Percentiles rank a stretch among this genome's conserved stretches.
These are phyloP conservation scores for Amia ocellicauda DNA, from an alignment of 2,113 vertebrate genomes.

Conservation along the genomic window DNA sequence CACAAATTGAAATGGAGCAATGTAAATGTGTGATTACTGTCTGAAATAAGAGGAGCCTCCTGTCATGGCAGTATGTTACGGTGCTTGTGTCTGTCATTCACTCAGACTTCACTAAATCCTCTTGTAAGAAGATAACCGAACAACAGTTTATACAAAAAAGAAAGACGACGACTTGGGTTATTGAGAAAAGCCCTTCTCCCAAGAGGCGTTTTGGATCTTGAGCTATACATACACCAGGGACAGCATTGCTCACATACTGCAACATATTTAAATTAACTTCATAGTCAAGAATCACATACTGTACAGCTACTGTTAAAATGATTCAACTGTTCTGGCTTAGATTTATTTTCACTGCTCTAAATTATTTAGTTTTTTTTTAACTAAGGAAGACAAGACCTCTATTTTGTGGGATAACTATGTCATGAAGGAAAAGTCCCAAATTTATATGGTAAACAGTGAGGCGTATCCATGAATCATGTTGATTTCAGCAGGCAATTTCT, in stretches of 20 bases:
- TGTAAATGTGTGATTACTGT: neutral
- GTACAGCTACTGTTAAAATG: conserved; percentile 9
- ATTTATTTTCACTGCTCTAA: neutral
- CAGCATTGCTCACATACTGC: neutral
- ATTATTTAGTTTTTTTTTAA: neutral
- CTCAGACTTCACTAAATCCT: neutral
- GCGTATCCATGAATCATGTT: neutral
- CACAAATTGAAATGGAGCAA: neutral
- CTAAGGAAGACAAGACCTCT: neutral
- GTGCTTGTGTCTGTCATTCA: neutral
- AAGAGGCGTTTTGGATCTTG: neutral
- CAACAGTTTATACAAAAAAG: conserved; percentile 9
- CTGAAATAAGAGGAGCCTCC: neutral
- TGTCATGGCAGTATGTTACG: neutral
- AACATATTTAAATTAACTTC: neutral
- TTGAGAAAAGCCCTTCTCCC: conserved; percentile 3
- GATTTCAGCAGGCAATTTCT: neutral
- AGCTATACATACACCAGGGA: neutral
- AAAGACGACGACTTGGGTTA: neutral
- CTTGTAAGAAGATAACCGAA: neutral
- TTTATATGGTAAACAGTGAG: neutral
- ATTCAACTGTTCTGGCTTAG: neutral
- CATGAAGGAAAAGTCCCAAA: neutral
- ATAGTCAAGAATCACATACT: neutral
- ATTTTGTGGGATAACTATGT: conserved; percentile 5